phyloP scores from a whole-genome alignment of 53 echinoderm and acorn worm species.

The Arbacia lixula region DNA sequence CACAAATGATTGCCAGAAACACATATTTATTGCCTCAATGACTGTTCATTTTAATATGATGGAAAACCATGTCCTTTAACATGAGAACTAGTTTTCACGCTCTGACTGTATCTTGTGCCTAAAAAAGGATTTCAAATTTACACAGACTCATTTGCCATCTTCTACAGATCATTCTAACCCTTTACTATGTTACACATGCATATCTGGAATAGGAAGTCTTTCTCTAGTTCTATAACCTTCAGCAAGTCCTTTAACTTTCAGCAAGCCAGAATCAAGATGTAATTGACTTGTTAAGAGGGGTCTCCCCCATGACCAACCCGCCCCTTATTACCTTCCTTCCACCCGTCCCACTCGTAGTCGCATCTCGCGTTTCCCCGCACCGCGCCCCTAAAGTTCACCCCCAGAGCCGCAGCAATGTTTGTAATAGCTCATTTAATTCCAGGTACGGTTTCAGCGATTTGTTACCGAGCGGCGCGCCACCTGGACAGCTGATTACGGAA shows the following conservation, averaged over 20 bases:
- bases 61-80: too few species aligned
- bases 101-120: too few species aligned
- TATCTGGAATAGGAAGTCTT: too few species aligned
- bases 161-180: too few species aligned
- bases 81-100: too few species aligned
- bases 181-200: too few species aligned
- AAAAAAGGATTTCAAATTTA: too few species aligned
- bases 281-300: conserved; percentile 28
- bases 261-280: conserved; percentile 14
- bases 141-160: too few species aligned
- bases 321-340: conserved; percentile 13
- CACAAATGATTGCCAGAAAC: too few species aligned
- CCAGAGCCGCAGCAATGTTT: conserved; percentile 34
- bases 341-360: not conserved
- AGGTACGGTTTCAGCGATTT: conserved; percentile 48
- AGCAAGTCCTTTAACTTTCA: not conserved
- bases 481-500: conserved; percentile 51
- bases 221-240: too few species aligned
- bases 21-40: too few species aligned
- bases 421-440: conserved; percentile 61
- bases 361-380: conserved; percentile 25
- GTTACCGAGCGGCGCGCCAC: conserved; percentile 45
- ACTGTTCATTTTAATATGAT: too few species aligned
- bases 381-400: conserved; percentile 45
- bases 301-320: not conserved